phyloP scores from a whole-genome alignment of 1,140 invertebrate genomes.

The Tetramorium alpestre region DNA sequence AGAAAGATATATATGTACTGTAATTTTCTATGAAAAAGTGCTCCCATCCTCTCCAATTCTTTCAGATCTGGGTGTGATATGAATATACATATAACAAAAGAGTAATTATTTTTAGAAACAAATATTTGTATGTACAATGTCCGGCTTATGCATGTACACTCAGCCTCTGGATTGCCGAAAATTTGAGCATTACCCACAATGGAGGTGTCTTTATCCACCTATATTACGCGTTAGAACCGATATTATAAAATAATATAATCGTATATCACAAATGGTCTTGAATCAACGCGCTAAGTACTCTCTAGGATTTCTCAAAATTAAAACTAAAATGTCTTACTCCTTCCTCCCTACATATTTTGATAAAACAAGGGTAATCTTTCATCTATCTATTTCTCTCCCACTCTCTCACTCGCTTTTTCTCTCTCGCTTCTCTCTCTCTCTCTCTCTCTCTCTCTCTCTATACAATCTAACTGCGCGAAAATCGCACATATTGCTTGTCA shows the following conservation, averaged over 20 bases:
- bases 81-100: neutral
- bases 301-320: conserved; percentile 18
- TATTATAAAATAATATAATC: conserved; percentile 37
- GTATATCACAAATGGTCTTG: conserved; percentile 45
- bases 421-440: neutral
- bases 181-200: conserved; percentile 35
- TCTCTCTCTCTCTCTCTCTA: neutral
- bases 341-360: neutral
- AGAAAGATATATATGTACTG: neutral
- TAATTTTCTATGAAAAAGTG: neutral
- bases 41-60: neutral
- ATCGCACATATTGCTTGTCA: conserved; percentile 54
- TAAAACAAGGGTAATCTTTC: conserved; percentile 28
- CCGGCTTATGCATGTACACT: neutral
- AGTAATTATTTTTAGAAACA: conserved; percentile 27
- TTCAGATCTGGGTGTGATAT: neutral
- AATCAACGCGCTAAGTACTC: conserved; percentile 46
- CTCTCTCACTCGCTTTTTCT: neutral
- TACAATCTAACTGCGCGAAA: conserved; percentile 47
- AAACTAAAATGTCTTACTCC: conserved; percentile 10
- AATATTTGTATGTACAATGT: conserved; percentile 30
- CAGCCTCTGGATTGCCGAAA: conserved; percentile 31
- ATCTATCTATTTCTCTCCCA: neutral
- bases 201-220: neutral
- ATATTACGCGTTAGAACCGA: neutral